Conservation (phyloP, 2,113 vertebrate genomes). For the Anser cygnoides region DNA sequence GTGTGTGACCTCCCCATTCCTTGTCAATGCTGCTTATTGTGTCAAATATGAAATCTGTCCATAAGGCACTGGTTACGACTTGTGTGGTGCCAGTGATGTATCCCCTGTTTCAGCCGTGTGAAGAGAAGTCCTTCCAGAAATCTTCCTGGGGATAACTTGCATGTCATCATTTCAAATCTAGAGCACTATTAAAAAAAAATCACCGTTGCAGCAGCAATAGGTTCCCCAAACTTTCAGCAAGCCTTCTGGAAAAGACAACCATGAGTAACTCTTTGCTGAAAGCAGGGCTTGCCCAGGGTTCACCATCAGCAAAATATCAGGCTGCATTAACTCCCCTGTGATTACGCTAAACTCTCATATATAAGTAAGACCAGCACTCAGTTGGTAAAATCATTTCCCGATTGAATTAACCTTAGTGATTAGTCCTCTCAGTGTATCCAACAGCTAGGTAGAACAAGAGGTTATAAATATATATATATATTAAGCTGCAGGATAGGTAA, state of each 20-base stretch:
- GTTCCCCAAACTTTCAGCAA: not conserved
- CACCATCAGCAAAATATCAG: not conserved
- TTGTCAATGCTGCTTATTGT: not conserved
- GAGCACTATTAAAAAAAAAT: not conserved
- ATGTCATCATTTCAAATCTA: not conserved
- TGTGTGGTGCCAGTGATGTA: not conserved
- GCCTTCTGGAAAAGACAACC: not conserved
- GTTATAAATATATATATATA: not conserved
- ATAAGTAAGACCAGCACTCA: not conserved
- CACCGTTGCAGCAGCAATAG: not conserved
- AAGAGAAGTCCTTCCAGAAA: not conserved
- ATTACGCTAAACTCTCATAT: not conserved
- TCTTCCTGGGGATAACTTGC: not conserved
- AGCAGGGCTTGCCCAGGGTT: not conserved
- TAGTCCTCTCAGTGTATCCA: not conserved
- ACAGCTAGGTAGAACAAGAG: not conserved
- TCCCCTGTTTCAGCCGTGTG: not conserved
- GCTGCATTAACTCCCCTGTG: not conserved
- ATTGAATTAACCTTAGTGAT: not conserved
- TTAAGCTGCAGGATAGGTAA: not conserved
- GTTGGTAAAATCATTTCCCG: not conserved
- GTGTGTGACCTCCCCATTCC: not conserved
- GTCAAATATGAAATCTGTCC: not conserved
- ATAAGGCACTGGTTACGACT: not conserved
- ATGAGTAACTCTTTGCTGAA: not conserved